Evolutionary conservation across 2,888 invertebrate species (phyloP), one percentile per base, ranked within the genome.

Genomic region (Xestia xanthographa): DNA sequence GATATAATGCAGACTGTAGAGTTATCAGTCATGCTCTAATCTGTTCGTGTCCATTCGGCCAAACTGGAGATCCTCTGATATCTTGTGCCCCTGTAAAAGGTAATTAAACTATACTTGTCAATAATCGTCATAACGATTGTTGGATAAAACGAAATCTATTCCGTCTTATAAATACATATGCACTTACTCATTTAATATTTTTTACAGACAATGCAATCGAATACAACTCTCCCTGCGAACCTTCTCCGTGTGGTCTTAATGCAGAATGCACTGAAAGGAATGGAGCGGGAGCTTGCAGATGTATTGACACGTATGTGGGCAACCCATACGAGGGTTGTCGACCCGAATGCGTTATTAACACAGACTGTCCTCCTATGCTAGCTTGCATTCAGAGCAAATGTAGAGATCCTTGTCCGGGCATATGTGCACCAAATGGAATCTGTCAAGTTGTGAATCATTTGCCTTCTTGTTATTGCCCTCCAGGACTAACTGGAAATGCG

Each of bases 321-420:
- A 95, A 96, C 85, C 96, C 95, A 76, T 94, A 95, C 84, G 94
- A 96, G 83, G 98, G 98, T 34, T 98, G 98, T 92, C 97, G 98
- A 77, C 98, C 98, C 0, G 98, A 98, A 94, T 98, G 98, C 92
- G 97, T 98, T 9, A 97, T 98, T 71, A 98, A 98, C 91, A 97
- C 97, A 22, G 98, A 98, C 91, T 98, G 98, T 90, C 95, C 97
- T 14, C 97, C 97, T 63, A 97, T 97, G 91, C 95, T 97, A 89
- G 98, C 98, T 53, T 98, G 98, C 90, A 97, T 98, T 45, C 97
- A 98, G 92, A 97, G 97, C 89, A 98, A 98, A 94, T 98, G 98
- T 92, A 97, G 97, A 91, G 98, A 98, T 93, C 98, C 98, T 22
- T 99, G 98, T 87, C 97, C 97, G 0, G 98, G 98, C 67, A 97